Percentiles rank a stretch among this genome's conserved stretches.
phyloP scores from a whole-genome alignment of 2,888 invertebrate species.

The Creontiades dilutus region DNA sequence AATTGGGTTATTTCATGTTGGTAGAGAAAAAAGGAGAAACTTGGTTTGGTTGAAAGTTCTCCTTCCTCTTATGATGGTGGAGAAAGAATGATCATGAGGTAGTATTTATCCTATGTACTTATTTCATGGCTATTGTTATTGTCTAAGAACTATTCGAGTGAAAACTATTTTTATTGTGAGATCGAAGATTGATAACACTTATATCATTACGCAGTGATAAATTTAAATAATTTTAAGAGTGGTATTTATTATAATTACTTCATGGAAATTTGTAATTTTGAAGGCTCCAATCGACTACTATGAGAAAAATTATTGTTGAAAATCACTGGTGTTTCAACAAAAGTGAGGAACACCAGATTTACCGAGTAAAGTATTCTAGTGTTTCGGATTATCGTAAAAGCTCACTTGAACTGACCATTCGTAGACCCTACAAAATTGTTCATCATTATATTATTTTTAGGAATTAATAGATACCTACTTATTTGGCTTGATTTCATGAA shows the following conservation, averaged over 20 bases:
- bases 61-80: background rate
- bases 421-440: no score
- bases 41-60: background rate
- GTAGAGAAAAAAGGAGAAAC: background rate
- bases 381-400: no score
- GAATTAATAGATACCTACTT: no score
- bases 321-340: no score
- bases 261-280: conserved; percentile 23
- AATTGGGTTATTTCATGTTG: background rate
- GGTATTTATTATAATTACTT: background rate
- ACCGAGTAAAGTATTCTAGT: no score
- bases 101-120: conserved; percentile 11
- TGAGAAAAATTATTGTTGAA: background rate
- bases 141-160: conserved; percentile 30
- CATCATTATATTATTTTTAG: no score
- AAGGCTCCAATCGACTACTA: conserved; percentile 22
- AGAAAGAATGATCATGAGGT: background rate
- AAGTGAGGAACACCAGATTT: no score
- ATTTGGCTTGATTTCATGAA: no score
- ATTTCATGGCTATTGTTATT: conserved; percentile 15
- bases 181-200: conserved; percentile 49
- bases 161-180: conserved; percentile 58
- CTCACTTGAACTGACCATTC: no score
- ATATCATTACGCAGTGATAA: conserved; percentile 30
- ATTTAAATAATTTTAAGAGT: conserved; percentile 38